These are phyloP conservation scores for Oryzias sinensis DNA, from an alignment of 2,797 vertebrate species.

Conservation along the genomic window DNA sequence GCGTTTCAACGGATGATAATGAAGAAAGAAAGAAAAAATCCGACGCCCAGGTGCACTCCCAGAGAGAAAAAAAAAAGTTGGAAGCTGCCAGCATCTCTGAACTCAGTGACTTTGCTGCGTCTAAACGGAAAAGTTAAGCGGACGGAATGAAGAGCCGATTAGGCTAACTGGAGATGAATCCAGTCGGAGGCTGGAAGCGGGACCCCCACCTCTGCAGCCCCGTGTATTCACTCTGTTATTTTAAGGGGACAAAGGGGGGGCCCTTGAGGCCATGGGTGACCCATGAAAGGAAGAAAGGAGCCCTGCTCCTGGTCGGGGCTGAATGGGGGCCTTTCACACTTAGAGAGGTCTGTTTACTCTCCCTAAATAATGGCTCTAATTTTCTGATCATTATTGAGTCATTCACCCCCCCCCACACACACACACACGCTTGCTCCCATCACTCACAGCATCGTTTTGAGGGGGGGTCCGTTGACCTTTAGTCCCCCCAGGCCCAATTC, in stretches of 20 bases:
- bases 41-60: slow-evolving; percentile 45
- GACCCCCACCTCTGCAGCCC: slow-evolving; percentile 38
- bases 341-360: slow-evolving; percentile 83
- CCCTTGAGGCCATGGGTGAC: slow-evolving; percentile 78
- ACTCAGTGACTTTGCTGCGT: slow-evolving; percentile 20
- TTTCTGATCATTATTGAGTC: slow-evolving; percentile 84
- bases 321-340: slow-evolving; percentile 81
- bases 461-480: slow-evolving; percentile 4
- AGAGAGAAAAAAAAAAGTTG: slow-evolving; percentile 15
- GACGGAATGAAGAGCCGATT: slow-evolving; percentile 6
- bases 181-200: slow-evolving; percentile 39
- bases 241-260: slow-evolving; percentile 73
- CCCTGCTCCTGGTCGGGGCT: slow-evolving; percentile 72
- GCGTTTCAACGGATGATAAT: slow-evolving; percentile 16
- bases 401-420: slow-evolving; percentile 68
- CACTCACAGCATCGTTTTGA: slow-evolving; percentile 46
- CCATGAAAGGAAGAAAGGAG: slow-evolving; percentile 74
- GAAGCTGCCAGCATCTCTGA: slow-evolving; percentile 35
- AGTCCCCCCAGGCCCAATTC: slow-evolving; percentile 10
- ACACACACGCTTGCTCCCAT: slow-evolving; percentile 51
- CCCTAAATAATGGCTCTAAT: slow-evolving; percentile 81
- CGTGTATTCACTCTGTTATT: slow-evolving; percentile 72
- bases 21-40: slow-evolving; percentile 1
- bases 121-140: slow-evolving; percentile 26
- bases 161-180: slow-evolving; percentile 13